Base-by-base conservation (phyloP, 2,113 vertebrate genomes). In the Heteronetta atricapilla region DNA sequence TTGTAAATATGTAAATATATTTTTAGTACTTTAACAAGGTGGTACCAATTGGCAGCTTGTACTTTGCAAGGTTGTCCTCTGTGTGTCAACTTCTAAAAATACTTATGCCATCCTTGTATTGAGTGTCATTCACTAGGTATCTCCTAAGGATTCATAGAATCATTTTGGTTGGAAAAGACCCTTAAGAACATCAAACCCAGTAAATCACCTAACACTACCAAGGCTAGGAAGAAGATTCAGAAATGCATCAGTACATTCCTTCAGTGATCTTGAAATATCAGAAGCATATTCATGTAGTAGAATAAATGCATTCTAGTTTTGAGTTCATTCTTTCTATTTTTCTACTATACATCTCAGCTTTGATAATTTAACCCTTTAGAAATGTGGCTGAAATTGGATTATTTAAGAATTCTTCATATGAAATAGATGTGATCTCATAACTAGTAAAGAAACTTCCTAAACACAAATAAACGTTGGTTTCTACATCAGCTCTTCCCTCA, bases 101-200 rank as follows among this genome's bases (percentile, higher is more conserved):
- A 3, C 28, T 36, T 50, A 6, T 68, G 15, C 38, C 1, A 0
- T 59, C 15, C 18, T 74, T 48, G 3, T 58, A 13, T 26, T 0
- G 0, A 55, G 22, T 33, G 19, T 66, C 1, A 2, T 46, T 85
- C 7, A 0, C 2, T 3, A 75, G 6, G 12, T 23, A 34, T 3
- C 16, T 56, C 12, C 38, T 28, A 40, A 38, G 40, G 36, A 29
- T 19, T 60, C 8, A 26, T 38, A 11, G 10, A 62, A 17, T 64
- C 17, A 29, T 40, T 64, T 64, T 40, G 62, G 26, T 40, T 40
- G 62, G 60, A 63, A 64, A 40, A 64, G 62, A 64, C 62, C 38
- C 26, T 40, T 64, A 40, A 40, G 36, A 19, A 29, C 17, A 13
- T 29, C 28, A 40, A 64, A 38, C 36, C 15, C 36, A 64, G 40